Base-by-base conservation (phyloP, 2,113 vertebrate species). In the Asarcornis scutulata region DNA sequence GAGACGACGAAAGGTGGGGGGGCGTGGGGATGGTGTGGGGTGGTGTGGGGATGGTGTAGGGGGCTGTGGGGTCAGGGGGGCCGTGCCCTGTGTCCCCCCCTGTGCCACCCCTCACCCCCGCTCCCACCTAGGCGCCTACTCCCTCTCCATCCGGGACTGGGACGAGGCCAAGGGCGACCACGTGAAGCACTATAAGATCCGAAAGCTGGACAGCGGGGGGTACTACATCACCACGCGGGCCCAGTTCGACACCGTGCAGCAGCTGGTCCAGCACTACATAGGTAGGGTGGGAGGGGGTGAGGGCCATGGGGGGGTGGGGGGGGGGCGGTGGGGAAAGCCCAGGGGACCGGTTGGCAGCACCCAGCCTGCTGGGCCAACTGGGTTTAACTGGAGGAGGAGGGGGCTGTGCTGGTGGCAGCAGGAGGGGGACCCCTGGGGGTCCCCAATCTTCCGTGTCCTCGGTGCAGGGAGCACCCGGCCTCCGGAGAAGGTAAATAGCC, bases 181-280 rank as follows among this genome's bases (percentile, higher is more conserved):
- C 2, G 98, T 99, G 68, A 99, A 99, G 96, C 99, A 99, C 98
- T 99, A 99, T 97, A 99, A 99, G 97, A 99, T 99, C 92, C 98
- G 99, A 42, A 99, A 99, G 73, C 97, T 99, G 95, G 99, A 99
- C 95, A 99, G 96, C 0, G 99, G 99, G 1, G 99, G 99, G 34
- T 99, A 98, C 97, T 99, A 99, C 97, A 99, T 99, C 98, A 99
- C 99, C 91, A 99, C 99, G 0, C 97, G 99, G 2, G 98, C 98
- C 31, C 99, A 99, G 98, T 99, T 99, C 21, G 97, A 98, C 79
- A 98, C 98, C 0, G 98, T 99, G 59, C 99, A 98, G 86, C 94
- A 99, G 94, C 98, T 99, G 96, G 99, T 99, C 17, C 98, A 98
- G 96, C 99, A 99, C 96, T 99, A 99, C 86, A 98, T 96, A 93